These are phyloP conservation scores for Myiozetetes cayanensis DNA, from an alignment of 2,113 vertebrate genomes.

Conservation along the genomic window DNA sequence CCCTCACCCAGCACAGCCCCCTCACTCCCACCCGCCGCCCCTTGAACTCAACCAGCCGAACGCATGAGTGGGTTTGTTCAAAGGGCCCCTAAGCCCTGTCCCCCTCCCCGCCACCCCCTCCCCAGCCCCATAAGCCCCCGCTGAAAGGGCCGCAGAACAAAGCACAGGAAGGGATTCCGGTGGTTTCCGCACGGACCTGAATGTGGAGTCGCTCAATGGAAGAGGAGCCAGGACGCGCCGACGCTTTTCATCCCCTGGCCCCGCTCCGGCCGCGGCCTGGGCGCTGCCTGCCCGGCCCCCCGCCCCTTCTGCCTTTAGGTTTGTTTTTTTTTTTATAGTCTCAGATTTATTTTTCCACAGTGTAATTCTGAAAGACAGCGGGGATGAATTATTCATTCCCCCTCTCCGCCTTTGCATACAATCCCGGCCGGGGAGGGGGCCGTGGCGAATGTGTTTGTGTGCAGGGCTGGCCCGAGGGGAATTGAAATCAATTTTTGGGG, in stretches of 20 bases:
- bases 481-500: conserved; percentile 16
- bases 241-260: conserved; percentile 15
- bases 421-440: conserved; percentile 57
- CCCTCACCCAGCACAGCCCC: neutral
- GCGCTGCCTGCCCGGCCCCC: neutral
- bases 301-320: neutral
- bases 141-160: conserved; percentile 47
- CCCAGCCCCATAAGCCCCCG: neutral
- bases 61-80: conserved; percentile 22
- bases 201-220: conserved; percentile 20
- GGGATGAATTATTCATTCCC: conserved; percentile 77
- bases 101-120: neutral
- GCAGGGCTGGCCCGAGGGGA: conserved; percentile 1
- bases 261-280: neutral
- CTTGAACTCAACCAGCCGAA: conserved; percentile 2
- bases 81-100: neutral
- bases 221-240: neutral
- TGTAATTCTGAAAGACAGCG: conserved; percentile 79
- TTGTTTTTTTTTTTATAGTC: conserved; percentile 21
- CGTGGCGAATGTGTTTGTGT: conserved; percentile 69
- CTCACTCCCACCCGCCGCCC: neutral
- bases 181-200: conserved; percentile 21
- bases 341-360: conserved; percentile 77
- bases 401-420: conserved; percentile 71
- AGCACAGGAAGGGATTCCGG: conserved; percentile 61